phyloP scores from a whole-genome alignment of 2,888 invertebrate species.

The Neoscelio sp. region DNA sequence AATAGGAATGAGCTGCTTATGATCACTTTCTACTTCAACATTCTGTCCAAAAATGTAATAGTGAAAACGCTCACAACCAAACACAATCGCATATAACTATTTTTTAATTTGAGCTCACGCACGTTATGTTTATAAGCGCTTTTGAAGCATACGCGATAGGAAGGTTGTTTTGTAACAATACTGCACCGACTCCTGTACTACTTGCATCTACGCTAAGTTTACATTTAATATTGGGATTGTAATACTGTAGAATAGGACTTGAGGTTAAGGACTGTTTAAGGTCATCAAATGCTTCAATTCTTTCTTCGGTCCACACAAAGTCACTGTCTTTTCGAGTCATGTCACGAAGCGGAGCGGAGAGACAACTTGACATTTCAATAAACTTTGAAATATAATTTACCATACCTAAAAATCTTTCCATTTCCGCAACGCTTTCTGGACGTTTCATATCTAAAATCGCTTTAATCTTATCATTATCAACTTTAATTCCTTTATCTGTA shows the following conservation, averaged over 20 bases:
- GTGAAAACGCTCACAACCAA: conserved; percentile 66
- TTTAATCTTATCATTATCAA: conserved; percentile 19
- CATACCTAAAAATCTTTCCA: conserved; percentile 14
- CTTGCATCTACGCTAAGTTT: conserved; percentile 70
- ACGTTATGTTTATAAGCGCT: conserved; percentile 46
- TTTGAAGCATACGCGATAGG: conserved; percentile 74
- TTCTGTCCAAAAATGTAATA: conserved; percentile 63
- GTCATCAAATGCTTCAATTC: not conserved
- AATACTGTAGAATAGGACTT: conserved; percentile 9
- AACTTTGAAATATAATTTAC: not conserved
- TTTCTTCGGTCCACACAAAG: not conserved
- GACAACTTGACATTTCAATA: not conserved
- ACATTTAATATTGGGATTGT: not conserved
- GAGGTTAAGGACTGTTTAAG: not conserved
- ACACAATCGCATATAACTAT: conserved; percentile 64
- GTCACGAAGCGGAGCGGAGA: not conserved
- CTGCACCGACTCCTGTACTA: conserved; percentile 72
- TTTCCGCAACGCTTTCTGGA: not conserved
- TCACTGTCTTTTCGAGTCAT: conserved; percentile 5
- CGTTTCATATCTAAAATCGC: conserved; percentile 18
- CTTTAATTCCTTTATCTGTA: not conserved
- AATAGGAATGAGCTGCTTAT: conserved; percentile 64
- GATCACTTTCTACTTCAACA: conserved; percentile 48
- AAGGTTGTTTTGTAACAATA: conserved; percentile 75
- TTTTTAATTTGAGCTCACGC: conserved; percentile 67